Percentiles rank a stretch among this genome's conserved stretches.
phyloP scores from a whole-genome alignment of 2,113 vertebrate genomes.

The Cyanoliseus patagonus region DNA sequence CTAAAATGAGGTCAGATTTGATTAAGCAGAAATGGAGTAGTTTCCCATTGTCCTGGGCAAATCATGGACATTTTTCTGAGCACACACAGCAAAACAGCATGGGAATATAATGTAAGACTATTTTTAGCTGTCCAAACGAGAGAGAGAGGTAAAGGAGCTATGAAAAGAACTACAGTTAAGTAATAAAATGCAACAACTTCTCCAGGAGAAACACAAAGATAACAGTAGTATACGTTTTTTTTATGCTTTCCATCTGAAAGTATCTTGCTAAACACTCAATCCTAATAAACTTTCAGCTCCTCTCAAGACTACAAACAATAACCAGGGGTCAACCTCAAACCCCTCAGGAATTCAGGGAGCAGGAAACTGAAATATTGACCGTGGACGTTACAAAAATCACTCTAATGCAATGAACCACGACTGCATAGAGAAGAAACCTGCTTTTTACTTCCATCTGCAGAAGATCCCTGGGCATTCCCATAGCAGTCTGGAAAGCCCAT shows the following conservation, averaged over 20 bases:
- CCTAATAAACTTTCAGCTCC: neutral
- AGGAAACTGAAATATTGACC: neutral
- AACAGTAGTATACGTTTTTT: neutral
- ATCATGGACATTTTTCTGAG: neutral
- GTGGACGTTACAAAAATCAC: neutral
- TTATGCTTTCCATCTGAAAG: neutral
- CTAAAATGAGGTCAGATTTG: neutral
- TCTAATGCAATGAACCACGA: fast-evolving
- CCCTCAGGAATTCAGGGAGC: neutral
- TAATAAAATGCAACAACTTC: neutral
- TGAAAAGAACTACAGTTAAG: neutral
- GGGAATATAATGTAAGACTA: neutral
- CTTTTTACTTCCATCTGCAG: neutral
- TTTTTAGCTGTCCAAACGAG: neutral
- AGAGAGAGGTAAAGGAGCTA: neutral
- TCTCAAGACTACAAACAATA: neutral
- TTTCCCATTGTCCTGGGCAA: neutral
- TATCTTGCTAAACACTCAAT: neutral
- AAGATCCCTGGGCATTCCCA: neutral
- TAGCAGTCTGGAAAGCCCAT: fast-evolving
- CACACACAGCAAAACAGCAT: neutral
- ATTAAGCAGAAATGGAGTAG: neutral
- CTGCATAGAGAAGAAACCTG: neutral
- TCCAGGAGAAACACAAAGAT: neutral
- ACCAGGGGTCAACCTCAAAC: neutral